Evolutionary conservation across 2,888 invertebrate species (phyloP).

Genomic region (Artemia sinica): DNA sequence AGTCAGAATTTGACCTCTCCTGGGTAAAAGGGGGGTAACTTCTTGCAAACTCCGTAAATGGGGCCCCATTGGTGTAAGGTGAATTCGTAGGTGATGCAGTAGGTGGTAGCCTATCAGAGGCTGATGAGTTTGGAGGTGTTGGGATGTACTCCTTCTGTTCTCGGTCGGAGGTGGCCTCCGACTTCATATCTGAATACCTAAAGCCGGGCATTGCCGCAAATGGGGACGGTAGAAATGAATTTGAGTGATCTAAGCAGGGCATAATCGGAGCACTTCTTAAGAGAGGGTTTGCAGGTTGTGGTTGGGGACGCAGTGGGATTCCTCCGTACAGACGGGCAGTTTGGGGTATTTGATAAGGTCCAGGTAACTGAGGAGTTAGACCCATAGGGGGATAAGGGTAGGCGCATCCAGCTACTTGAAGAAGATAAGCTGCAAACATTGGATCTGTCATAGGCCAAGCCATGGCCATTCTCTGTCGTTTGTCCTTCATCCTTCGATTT

Average conservation of each 20-base stretch:
- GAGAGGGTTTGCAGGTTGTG: constrained; percentile 17
- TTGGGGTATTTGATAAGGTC: constrained; percentile 8
- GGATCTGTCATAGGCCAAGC: constrained; percentile 93
- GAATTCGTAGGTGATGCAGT: constrained; percentile 19
- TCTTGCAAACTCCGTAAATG: constrained; percentile 22
- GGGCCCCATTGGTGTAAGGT: constrained; percentile 16
- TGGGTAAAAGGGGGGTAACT: constrained; percentile 22
- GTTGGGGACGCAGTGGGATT: constrained; percentile 22
- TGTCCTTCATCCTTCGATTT: constrained; percentile 91
- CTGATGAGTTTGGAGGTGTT: constrained; percentile 30
- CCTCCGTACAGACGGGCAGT: constrained; percentile 19
- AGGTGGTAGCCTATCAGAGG: constrained; percentile 26
- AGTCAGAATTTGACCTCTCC: constrained; percentile 20
- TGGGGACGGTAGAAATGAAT: constrained; percentile 24
- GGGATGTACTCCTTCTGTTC: constrained; percentile 25
- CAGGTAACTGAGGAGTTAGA: constrained; percentile 26
- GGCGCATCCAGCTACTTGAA: constrained; percentile 53
- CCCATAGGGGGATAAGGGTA: constrained; percentile 32
- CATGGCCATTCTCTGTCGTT: constrained; percentile 79
- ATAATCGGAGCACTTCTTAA: constrained; percentile 36
- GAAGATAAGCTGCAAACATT: constrained; percentile 72
- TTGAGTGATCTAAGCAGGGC: constrained; percentile 32
- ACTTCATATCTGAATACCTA: constrained; percentile 33
- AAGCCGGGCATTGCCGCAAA: constrained; percentile 26
- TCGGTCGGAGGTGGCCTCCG: constrained; percentile 40